Base-by-base conservation (phyloP, 2,888 invertebrate genomes). In the Sesia bembeciformis region DNA sequence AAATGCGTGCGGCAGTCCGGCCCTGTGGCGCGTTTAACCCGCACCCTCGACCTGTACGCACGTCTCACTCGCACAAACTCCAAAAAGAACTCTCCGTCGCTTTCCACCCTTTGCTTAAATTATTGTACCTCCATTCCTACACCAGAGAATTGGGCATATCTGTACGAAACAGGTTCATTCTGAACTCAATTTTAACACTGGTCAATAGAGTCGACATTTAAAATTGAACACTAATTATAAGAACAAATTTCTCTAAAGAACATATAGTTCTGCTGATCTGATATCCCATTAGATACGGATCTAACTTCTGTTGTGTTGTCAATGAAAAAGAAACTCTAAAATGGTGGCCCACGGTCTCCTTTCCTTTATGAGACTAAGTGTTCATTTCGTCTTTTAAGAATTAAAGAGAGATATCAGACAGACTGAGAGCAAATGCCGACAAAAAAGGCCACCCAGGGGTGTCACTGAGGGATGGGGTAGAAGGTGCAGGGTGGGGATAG, bases 1-100 rank as follows among this genome's bases (percentile, higher is more conserved):
- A 23, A 23, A 23, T 23, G 23, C 23, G 23, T 23, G 23, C 23
- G 23, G 23, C 23, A 23, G 23, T 23, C 55, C 81, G 65, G 38
- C 74, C 73, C 88, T 86, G 88, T 58, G 59, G 65, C 79, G 82
- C 84, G 79, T 84, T 83, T 80, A 78, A 79, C 84, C 84, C 23
- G 23, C 23, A 83, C 84, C 81, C 86, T 52, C 84, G 78, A 78
- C 81, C 84, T 73, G 78, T 87, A 88, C 87, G 88, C 88, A 88
- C 79, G 74, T 89, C 88, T 88, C 89, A 85, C 88, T 89, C 89
- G 84, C 89, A 88, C 89, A 84, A 87, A 88, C 84, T 85, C 79
- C 84, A 88, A 89, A 89, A 89, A 89, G 88, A 88, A 88, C 84
- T 80, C 72, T 78, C 88, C 78, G 77, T 88, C 88, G 87, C 88